Evolutionary conservation across 1,140 invertebrate species (phyloP).

Genomic region (Hylaeus volcanicus): DNA sequence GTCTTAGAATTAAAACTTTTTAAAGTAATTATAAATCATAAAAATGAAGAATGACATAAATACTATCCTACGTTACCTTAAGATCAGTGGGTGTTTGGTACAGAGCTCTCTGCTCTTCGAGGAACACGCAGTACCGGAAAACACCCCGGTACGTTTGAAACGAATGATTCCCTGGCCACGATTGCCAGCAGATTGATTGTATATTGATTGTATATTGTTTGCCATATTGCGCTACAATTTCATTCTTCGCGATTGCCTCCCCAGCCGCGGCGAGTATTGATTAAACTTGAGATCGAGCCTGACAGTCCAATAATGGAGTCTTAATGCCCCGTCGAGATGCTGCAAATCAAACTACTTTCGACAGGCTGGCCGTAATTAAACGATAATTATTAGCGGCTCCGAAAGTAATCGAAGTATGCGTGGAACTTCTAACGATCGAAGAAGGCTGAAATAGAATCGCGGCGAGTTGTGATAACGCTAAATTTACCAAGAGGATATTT

Average conservation of each 20-base stretch:
- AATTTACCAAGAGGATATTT: no score
- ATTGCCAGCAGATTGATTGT: slow-evolving; percentile 26
- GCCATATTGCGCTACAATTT: slow-evolving; percentile 38
- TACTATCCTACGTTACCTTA: no score
- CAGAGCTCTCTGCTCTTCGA: no score
- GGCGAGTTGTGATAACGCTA: no score
- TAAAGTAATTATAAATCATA: no score
- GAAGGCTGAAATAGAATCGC: no score
- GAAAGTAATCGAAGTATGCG: slow-evolving; percentile 32
- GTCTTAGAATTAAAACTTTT: no score
- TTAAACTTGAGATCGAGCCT: slow-evolving; percentile 37
- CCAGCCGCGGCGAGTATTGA: slow-evolving; percentile 14
- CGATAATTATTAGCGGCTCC: slow-evolving; percentile 7
- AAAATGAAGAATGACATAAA: no score
- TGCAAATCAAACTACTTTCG: slow-evolving; percentile 40
- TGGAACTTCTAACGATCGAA: slow-evolving; percentile 5
- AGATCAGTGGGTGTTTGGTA: no score
- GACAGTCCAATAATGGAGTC: slow-evolving; percentile 51
- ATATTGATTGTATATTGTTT: slow-evolving; percentile 51
- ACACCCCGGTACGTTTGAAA: not conserved
- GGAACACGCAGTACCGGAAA: no score
- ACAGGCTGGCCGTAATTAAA: slow-evolving; percentile 25
- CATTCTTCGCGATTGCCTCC: slow-evolving; percentile 31
- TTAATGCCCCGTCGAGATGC: slow-evolving; percentile 43
- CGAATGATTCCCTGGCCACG: not conserved